Conservation (phyloP, 2,888 invertebrate genomes). For the Microctonus brassicae region DNA sequence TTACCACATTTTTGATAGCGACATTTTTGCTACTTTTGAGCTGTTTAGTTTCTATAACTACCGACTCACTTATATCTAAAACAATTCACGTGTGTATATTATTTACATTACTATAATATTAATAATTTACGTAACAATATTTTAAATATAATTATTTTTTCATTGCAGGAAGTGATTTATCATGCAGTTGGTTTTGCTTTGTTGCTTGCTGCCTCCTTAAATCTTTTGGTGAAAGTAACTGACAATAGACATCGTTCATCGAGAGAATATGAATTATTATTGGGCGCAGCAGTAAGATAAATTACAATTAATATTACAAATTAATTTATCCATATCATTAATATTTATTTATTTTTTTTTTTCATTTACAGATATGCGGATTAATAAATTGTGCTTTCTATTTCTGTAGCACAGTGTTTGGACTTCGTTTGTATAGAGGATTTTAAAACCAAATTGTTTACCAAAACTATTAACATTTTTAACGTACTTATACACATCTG, state of each 20-base stretch:
- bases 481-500: constrained; percentile 8
- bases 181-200: constrained; percentile 82
- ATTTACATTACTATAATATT: constrained; percentile 15
- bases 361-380: constrained; percentile 19
- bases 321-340: background rate
- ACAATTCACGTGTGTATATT: constrained; percentile 80
- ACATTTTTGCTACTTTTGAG: constrained; percentile 82
- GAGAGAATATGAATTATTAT: constrained; percentile 75
- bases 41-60: constrained; percentile 83
- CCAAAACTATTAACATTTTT: background rate
- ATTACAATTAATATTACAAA: background rate
- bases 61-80: constrained; percentile 87
- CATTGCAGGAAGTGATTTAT: constrained; percentile 82
- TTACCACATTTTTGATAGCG: constrained; percentile 83
- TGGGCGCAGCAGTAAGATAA: constrained; percentile 81
- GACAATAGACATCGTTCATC: constrained; percentile 29
- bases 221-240: constrained; percentile 78
- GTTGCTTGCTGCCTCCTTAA: constrained; percentile 79
- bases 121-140: background rate
- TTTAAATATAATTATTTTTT: background rate
- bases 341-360: background rate
- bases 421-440: constrained; percentile 12
- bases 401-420: constrained; percentile 17
- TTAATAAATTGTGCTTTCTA: constrained; percentile 14
- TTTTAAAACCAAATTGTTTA: background rate